A percentile compares a stretch with the other conserved stretches of the same genome.
Evolutionary conservation across 2,113 vertebrate species (phyloP).

Genomic region (Condylura cristata): DNA sequence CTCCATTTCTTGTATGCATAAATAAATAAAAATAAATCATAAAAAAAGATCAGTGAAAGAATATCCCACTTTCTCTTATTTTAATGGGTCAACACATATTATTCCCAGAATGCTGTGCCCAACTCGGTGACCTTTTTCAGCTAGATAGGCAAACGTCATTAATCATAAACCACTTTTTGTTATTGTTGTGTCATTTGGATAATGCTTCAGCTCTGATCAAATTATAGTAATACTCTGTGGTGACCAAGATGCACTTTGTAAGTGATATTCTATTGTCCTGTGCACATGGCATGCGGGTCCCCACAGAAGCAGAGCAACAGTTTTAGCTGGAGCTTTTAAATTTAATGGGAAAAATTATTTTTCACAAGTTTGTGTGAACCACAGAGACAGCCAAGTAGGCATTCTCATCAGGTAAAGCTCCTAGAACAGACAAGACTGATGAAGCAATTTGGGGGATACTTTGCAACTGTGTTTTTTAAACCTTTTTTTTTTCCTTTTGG

Average conservation of each 20-base stretch:
- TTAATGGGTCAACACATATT: conserved; percentile 48
- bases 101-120: conserved; percentile 47
- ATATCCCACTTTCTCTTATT: conserved; percentile 65
- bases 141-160: conserved; percentile 3
- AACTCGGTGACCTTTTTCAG: background rate
- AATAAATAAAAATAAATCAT: too few species aligned
- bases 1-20: too few species aligned
- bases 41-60: conserved; percentile 5
- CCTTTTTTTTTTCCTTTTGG: background rate
- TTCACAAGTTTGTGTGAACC: conserved; percentile 37
- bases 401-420: background rate
- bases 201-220: background rate
- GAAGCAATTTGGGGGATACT: background rate
- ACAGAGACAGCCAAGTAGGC: conserved; percentile 39
- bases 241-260: background rate
- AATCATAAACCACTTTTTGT: background rate
- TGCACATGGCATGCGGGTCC: background rate
- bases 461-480: conserved; percentile 45
- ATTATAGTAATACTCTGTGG: background rate
- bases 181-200: background rate
- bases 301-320: background rate
- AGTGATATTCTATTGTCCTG: background rate
- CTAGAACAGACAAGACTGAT: conserved; percentile 49
- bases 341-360: background rate
- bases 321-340: conserved; percentile 40